Conservation (phyloP, 2,888 invertebrate species). For the Stegana nigrithorax region DNA sequence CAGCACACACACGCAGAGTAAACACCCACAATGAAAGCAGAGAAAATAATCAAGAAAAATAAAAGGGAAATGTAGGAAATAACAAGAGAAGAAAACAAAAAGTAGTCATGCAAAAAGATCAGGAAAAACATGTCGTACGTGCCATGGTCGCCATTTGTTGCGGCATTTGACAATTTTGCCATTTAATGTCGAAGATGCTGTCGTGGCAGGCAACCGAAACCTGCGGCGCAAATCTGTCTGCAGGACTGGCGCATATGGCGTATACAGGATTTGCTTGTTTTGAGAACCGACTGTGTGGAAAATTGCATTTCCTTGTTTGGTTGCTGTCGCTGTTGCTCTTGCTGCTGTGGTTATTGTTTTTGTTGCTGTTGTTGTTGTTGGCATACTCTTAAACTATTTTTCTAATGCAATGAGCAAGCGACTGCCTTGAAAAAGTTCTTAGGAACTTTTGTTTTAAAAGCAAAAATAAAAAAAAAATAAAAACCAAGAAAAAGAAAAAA, state of each 20-base stretch:
- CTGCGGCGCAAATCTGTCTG: neutral
- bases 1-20: neutral
- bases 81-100: conserved; percentile 13
- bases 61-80: conserved; percentile 14
- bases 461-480: neutral
- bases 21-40: neutral
- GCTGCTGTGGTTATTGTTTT: neutral
- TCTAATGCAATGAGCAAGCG: neutral
- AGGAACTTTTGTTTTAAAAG: neutral
- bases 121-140: conserved; percentile 29
- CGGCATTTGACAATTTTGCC: conserved; percentile 45
- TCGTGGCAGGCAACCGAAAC: neutral
- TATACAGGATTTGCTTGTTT: conserved; percentile 4
- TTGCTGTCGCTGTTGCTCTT: neutral
- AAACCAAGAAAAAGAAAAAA: neutral
- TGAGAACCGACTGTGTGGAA: neutral
- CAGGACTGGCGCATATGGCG: neutral
- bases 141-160: conserved; percentile 45
- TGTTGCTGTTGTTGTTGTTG: neutral
- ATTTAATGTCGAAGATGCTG: conserved; percentile 33
- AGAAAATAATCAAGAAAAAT: conserved; percentile 6
- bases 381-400: neutral
- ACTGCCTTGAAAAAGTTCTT: neutral
- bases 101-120: neutral
- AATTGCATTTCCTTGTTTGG: conserved; percentile 10